Evolutionary conservation across 2,113 vertebrate genomes (phyloP), one percentile per base, ranked within the genome.

Genomic region (Oenanthe melanoleuca): DNA sequence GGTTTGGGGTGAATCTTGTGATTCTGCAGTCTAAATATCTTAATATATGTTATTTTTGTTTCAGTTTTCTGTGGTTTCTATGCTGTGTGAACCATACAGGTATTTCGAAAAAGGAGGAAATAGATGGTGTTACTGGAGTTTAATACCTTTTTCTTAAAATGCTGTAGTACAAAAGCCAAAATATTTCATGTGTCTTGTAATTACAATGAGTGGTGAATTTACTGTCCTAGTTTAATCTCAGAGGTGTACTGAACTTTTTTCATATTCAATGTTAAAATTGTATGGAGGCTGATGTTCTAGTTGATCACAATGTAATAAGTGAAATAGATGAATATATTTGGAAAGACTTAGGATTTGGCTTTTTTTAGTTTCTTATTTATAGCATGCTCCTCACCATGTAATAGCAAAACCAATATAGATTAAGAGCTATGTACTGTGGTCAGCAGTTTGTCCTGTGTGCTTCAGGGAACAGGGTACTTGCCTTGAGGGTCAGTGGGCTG

Each of bases 321-420:
- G 50, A 86, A 93, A 65, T 57, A 80, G 38, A 47, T 47, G 1
- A n/a, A 50, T 66, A 3, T 33, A 25, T 66, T 77, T 88, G 11
- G 45, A 77, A 87, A 82, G 5, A 50, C 4, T 26, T 69, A 6
- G 1, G 5, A 24, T 40, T 67, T 63, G 28, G 5, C 13, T 47
- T 47, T 49, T 78, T 63, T 57, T 26, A 15, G 11, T 88, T 67
- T 73, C 42, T 73, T 37, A 8, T 12, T 60, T 69, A 23, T 31
- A 26, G 10, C 10, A 5, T 11, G 24, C 70, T 85, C 19, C 24
- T 78, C 0, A 0, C 28, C 17, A 22, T 61, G 28, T 52, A 66
- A 31, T 11, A 37, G n/a, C 1, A 9, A 56, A 56, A 81, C 2
- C 11, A 44, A 0, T 34, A 2, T 2, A 33, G 59, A 12, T 86